A percentile compares a stretch with the other conserved stretches of the same genome.
Evolutionary conservation across 2,113 vertebrate species (phyloP).

Genomic region (Dissostichus mawsoni): DNA sequence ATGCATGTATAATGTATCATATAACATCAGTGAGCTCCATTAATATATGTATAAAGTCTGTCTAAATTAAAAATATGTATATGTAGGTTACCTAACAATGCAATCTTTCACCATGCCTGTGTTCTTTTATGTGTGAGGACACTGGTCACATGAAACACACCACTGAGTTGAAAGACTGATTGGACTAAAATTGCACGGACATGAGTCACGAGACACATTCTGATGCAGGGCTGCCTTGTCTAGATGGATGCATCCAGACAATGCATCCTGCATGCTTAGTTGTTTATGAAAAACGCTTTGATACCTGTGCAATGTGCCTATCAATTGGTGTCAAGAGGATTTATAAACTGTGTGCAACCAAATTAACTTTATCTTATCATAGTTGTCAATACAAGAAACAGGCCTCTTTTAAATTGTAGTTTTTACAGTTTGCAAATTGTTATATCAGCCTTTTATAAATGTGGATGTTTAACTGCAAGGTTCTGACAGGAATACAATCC

Average conservation of each 20-base stretch:
- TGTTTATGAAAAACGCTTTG: background rate
- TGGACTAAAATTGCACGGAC: slow-evolving; percentile 57
- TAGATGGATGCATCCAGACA: slow-evolving; percentile 1
- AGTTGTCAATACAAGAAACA: too few species aligned
- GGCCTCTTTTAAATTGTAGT: too few species aligned
- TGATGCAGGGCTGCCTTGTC: slow-evolving; percentile 14
- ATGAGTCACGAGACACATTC: slow-evolving; percentile 16
- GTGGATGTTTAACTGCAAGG: background rate
- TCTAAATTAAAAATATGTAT: too few species aligned
- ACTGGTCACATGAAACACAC: slow-evolving; percentile 41
- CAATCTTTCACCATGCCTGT: slow-evolving; percentile 25
- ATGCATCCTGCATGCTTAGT: slow-evolving; percentile 27
- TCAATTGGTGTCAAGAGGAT: background rate
- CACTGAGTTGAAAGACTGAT: slow-evolving; percentile 60
- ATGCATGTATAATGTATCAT: background rate
- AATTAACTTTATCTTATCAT: background rate
- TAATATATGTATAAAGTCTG: too few species aligned
- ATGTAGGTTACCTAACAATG: background rate
- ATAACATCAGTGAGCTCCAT: too few species aligned
- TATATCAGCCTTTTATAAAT: background rate
- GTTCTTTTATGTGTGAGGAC: slow-evolving; percentile 4
- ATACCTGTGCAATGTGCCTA: background rate
- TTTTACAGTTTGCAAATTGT: background rate
- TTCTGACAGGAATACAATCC: background rate
- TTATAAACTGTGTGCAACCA: background rate